Evolutionary conservation across 2,888 invertebrate genomes (phyloP), one percentile per base, ranked within the genome.

Genomic region (Hemistola chrysoprasaria): DNA sequence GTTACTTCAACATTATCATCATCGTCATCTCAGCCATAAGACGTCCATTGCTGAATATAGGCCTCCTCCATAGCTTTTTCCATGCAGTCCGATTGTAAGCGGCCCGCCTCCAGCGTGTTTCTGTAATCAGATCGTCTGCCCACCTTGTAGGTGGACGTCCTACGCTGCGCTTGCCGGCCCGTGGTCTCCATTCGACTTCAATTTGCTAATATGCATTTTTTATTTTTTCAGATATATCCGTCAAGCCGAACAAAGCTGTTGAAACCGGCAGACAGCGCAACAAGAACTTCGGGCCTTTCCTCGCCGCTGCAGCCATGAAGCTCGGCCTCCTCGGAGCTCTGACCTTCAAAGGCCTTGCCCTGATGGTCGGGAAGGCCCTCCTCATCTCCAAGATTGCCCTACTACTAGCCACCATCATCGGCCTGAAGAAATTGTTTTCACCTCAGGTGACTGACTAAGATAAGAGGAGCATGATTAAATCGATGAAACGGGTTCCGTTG

Each of bases 311-410:
- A 25, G 94, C 94, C 3, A 90, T 95, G 83, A 96, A 96, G 77
- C 91, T 95, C 40, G 96, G 95, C 65, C 90, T 96, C 32, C 91
- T 96, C 11, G 95, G 94, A 35, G 95, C 95, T 28, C 69, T 96
- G 33, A 92, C 95, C 20, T 94, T 96, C 78, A 96, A 96, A 67
- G 95, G 93, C 8, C 82, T 96, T 2, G 94, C 94, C 8, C 87
- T 96, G 3, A 91, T 96, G 54, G 95, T 96, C 21, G 95, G 95
- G 64, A 96, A 96, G 84, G 96, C 96, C 11, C 90, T 96, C 2
- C 91, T 96, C 25, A 93, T 96, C 48, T 95, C 95, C 58, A 96
- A 96, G 90, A 93, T 96, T 35, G 96, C 96, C 1, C 89, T 96
- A 6, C 90, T 96, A 2, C 80, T 96, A 38, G 94, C 96, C 7